Evolutionary conservation across 2,888 invertebrate genomes (phyloP), one percentile per base, ranked within the genome.

Genomic region (Stenodema calcarata): DNA sequence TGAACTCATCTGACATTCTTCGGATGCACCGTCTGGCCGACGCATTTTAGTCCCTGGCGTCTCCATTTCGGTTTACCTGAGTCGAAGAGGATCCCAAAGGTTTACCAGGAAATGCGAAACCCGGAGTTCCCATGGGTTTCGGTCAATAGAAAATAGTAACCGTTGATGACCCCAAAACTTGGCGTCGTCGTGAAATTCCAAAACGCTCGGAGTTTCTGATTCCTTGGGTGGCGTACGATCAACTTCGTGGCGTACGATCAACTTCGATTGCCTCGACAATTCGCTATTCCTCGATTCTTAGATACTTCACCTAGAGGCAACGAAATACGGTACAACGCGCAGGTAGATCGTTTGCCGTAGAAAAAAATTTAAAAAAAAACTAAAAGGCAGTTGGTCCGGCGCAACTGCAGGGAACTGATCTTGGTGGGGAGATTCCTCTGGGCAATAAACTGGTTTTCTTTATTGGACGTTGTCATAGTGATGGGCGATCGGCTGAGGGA

Each of bases 381-480:
- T n/a, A n/a, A n/a, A 75, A 41, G 41, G 73, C 30, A 75, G 73
- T 62, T 62, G 62, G 62, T 62, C 62, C 23, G 62, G 62, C 62
- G 62, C 62, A 62, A 62, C 62, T 62, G 62, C 62, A 14, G 16
- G 47, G 14, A 47, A n/a, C n/a, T 2, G 47, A 47, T 14, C 47
- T 14, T 12, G 62, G 7, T 23, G 62, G 62, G 62, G 62, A 62
- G 62, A 12, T 62, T 62, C 23, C 62, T 23, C 62, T 62, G 73
- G 35, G 35, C 78, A 27, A 44, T 78, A 78, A 78, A 78, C 78
- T 44, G 44, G 78, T 78, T 78, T 78, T 78, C 78, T 78, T 78
- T 78, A 78, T 78, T 78, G 44, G 78, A 78, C 78, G 78, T 78
- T 42, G 44, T 44, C 78, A 78, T 44, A 44, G 47, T 41, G 73